Conservation (phyloP, 1,140 invertebrate genomes). For the Ganaspis sp. region DNA sequence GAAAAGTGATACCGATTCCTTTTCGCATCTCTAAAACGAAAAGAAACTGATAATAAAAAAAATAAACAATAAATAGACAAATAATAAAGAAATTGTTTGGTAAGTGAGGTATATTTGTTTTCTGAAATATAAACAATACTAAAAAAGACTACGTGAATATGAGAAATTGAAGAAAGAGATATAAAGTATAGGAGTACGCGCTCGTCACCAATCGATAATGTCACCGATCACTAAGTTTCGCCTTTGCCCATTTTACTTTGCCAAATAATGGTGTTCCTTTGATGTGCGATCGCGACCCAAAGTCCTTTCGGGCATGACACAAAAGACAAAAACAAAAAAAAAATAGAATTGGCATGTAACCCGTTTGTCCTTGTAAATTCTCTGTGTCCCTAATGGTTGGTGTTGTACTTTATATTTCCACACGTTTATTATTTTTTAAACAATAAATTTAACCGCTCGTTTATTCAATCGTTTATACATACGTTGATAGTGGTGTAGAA, state of each 20-base stretch:
- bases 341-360: not conserved
- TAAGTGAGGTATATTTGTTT: not conserved
- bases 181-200: slow-evolving; percentile 19
- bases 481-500: slow-evolving; percentile 75
- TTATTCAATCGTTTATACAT: slow-evolving; percentile 74
- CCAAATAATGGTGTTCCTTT: not conserved
- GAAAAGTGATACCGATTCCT: not conserved
- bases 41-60: not conserved
- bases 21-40: not conserved
- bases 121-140: not conserved
- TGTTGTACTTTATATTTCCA: slow-evolving; percentile 32
- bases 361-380: not conserved
- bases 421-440: slow-evolving; percentile 73
- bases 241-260: slow-evolving; percentile 7
- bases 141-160: not conserved
- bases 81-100: not conserved
- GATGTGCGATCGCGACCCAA: not conserved
- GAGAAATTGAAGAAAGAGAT: slow-evolving; percentile 7
- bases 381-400: not conserved
- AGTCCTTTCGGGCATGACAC: not conserved
- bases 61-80: not conserved
- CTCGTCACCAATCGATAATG: slow-evolving; percentile 19
- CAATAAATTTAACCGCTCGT: slow-evolving; percentile 75
- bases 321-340: not conserved
- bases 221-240: slow-evolving; percentile 8